Base-by-base conservation (phyloP, 2,113 vertebrate species). In the Parus major region DNA sequence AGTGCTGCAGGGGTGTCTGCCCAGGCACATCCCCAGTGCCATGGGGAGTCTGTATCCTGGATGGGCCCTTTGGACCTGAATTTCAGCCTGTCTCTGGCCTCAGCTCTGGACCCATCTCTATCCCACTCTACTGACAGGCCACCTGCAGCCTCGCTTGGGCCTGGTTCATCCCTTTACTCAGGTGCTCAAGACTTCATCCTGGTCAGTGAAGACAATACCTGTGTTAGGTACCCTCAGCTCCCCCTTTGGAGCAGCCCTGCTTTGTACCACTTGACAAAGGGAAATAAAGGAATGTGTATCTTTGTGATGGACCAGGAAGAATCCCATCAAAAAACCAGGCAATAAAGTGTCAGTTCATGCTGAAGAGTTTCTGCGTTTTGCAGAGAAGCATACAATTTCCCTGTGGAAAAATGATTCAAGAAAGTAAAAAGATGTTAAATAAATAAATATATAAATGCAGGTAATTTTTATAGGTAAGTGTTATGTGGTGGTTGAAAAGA, bases 41-140 rank as follows among this genome's bases (percentile, higher is more conserved):
- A 9, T 19, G 22, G 16, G 4, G 7, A 31, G 2, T 10, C 57
- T 42, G 7, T 65, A 9, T 77, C 31, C 49, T 33, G 44, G 12
- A 8, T 0, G 1, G 9, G 9, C 7, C 4, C 29, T 12, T 35
- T 79, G 25, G 3, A 9, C 3, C 25, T 56, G 7, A 9, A 23
- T 22, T 27, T 46, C 0, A 0, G 18, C 8, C 29, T 35, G 4
- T 29, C 9, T 68, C 44, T 69, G 35, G 4, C 12, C 16, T 53
- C 56, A 61, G 36, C 6, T 77, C 35, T 56, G 46, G 4, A 15
- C 2, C 3, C 27, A 39, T 5, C 18, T 49, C n/a, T 68, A 12
- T 23, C 15, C 15, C 7, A 16, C 8, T 53, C 68, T 21, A 16
- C 28, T 7, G 3, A 55, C 5, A 72, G 25, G 7, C 7, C 19